These are phyloP conservation scores for Matsumurasca onukii DNA, from an alignment of 1,140 invertebrate genomes.

Conservation along the genomic window DNA sequence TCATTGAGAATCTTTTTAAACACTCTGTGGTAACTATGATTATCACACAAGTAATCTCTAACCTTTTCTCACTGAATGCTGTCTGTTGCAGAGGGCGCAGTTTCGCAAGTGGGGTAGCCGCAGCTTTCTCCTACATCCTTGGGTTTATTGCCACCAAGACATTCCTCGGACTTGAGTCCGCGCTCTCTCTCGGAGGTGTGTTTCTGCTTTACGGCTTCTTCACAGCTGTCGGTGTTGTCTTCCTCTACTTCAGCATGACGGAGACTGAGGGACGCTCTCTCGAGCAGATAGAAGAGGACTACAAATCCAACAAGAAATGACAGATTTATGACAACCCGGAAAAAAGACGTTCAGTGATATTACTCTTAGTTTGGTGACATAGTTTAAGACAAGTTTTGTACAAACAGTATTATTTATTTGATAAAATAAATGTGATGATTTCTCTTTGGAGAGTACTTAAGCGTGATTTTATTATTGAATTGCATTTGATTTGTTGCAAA, in stretches of 20 bases:
- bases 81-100: constrained; percentile 37
- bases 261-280: constrained; percentile 44
- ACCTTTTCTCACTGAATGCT: too few relatives aligned
- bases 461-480: too few relatives aligned
- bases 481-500: too few relatives aligned
- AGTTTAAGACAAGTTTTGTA: neutral
- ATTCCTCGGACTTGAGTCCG: constrained; percentile 35
- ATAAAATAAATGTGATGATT: too few relatives aligned
- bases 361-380: neutral
- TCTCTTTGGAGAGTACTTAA: too few relatives aligned
- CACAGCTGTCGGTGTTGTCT: constrained; percentile 37
- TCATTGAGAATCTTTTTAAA: too few relatives aligned
- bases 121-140: constrained; percentile 40
- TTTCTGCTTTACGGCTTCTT: constrained; percentile 38
- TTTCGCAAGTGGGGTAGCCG: constrained; percentile 39
- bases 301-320: constrained; percentile 4
- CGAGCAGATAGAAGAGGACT: constrained; percentile 40
- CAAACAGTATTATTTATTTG: neutral
- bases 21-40: too few relatives aligned
- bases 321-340: too few relatives aligned
- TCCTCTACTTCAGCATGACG: constrained; percentile 39
- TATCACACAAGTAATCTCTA: too few relatives aligned
- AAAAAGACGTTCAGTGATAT: neutral
- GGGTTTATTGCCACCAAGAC: constrained; percentile 40
- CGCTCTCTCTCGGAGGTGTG: constrained; percentile 34